phyloP scores from a whole-genome alignment of 2,888 invertebrate genomes.

The Polydrusus pterygomalis region DNA sequence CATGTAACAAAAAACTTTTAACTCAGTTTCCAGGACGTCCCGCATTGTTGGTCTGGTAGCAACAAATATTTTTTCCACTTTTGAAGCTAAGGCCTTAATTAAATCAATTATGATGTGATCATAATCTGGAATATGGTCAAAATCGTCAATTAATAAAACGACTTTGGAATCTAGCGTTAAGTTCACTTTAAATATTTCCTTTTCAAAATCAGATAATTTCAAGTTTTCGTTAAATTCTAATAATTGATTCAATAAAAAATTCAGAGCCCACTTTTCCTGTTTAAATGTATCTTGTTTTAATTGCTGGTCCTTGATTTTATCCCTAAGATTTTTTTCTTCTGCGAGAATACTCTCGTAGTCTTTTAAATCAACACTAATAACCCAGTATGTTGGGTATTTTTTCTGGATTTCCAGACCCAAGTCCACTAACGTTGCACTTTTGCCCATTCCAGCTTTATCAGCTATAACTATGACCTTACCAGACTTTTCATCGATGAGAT shows the following conservation, averaged over 20 bases:
- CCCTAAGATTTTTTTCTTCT: neutral
- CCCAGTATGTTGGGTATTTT: neutral
- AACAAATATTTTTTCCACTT: constrained; percentile 9
- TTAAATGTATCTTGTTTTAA: neutral
- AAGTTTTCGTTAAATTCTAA: neutral
- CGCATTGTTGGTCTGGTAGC: constrained; percentile 20
- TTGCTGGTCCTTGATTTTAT: neutral
- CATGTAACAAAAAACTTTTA: constrained; percentile 22
- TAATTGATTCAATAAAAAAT: constrained; percentile 12
- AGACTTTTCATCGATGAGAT: neutral
- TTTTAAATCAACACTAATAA: constrained; percentile 18
- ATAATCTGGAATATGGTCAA: constrained; percentile 18
- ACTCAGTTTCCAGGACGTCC: constrained; percentile 4
- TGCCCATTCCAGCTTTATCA: constrained; percentile 27
- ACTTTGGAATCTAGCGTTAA: neutral
- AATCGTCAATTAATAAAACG: constrained; percentile 20
- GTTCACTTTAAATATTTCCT: neutral
- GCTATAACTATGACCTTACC: constrained; percentile 16
- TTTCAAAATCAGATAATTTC: constrained; percentile 10
- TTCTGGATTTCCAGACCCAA: neutral
- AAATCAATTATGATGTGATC: constrained; percentile 10
- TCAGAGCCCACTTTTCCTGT: constrained; percentile 2
- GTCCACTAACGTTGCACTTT: constrained; percentile 15
- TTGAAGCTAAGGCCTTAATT: neutral
- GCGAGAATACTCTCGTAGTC: neutral